Percentiles rank a stretch among this genome's conserved stretches.
Evolutionary conservation across 2,888 invertebrate genomes (phyloP).

Genomic region (Eupithecia vulgata): DNA sequence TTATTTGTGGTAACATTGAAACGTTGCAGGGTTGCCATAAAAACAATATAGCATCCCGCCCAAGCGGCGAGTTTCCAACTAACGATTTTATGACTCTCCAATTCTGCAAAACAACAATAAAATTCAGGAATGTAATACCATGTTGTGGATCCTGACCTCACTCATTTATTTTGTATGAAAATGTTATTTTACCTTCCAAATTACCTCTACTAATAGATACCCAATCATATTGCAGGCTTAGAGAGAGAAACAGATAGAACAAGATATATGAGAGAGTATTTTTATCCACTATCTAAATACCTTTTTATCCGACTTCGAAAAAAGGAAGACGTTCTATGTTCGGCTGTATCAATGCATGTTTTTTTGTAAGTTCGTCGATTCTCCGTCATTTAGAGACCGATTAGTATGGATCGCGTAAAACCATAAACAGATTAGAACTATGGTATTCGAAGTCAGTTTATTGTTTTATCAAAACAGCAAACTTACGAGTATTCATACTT

Average conservation of each 20-base stretch:
- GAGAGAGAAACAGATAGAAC: too few relatives aligned
- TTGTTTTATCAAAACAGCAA: too few relatives aligned
- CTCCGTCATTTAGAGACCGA: too few relatives aligned
- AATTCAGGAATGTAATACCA: background rate
- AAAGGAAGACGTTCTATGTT: too few relatives aligned
- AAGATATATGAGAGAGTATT: background rate
- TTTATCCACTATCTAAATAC: background rate
- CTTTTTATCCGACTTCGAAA: background rate
- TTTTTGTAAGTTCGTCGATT: too few relatives aligned
- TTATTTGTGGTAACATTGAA: constrained; percentile 44
- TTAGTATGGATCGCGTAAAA: too few relatives aligned
- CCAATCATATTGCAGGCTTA: too few relatives aligned
- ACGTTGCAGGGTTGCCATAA: constrained; percentile 49
- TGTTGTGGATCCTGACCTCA: background rate
- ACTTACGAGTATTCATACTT: too few relatives aligned
- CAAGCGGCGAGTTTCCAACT: constrained; percentile 42
- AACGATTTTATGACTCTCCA: constrained; percentile 53
- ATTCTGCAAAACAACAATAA: constrained; percentile 22
- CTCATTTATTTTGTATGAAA: background rate
- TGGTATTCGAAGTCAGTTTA: too few relatives aligned
- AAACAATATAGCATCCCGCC: constrained; percentile 48
- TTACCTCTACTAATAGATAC: background rate
- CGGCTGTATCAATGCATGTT: too few relatives aligned
- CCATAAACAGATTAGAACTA: too few relatives aligned
- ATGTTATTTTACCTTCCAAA: background rate